Base-by-base conservation (phyloP, 2,113 vertebrate genomes). In the Girardinichthys multiradiatus region DNA sequence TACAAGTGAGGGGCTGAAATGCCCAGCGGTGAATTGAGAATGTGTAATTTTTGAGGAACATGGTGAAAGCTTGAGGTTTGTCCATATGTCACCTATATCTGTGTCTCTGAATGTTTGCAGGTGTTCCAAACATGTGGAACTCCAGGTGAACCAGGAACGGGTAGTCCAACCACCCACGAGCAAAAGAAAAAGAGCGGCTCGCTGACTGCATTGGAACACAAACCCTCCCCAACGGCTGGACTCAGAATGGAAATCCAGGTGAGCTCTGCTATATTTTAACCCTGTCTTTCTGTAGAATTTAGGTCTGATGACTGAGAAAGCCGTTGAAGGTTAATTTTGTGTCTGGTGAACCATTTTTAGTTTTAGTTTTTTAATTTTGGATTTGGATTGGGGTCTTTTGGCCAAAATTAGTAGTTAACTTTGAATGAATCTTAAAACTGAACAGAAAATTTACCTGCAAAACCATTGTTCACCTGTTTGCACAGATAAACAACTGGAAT, bases 111-210 rank as follows among this genome's bases (percentile, higher is more conserved):
- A 17, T 14, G 35, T 48, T 11, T 68, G 33, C 29, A 98, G 97
- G 95, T 97, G 77, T 95, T 96, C 79, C 96, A 97, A 88, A 95
- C 91, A 1, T 98, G 97, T 68, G 96, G 96, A 79, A 92, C 86
- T 83, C 96, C 95, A 77, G 95, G 94, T 83, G 93, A 95, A 83
- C 42, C 78, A 9, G 95, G 87, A 54, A 93, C 94, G 15, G 94
- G 93, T 87, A 83, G 92, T 67, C 82, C 95, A 0, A 72, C 75
- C 3, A 51, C 81, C 0, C 94, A 96, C 29, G 96, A 96, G 73
- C 93, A 84, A 80, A 95, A 11, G 82, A 95, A 77, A 30, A 87
- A 92, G 19, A 94, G 92, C 28, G 13, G 86, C 72, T 88, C 86
- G 1, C 94, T 96, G 79, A 92, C 94, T 0, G 57, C 78, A 0